Evolutionary conservation across 2,113 vertebrate genomes (phyloP).

Genomic region (Oxyruncus cristatus): DNA sequence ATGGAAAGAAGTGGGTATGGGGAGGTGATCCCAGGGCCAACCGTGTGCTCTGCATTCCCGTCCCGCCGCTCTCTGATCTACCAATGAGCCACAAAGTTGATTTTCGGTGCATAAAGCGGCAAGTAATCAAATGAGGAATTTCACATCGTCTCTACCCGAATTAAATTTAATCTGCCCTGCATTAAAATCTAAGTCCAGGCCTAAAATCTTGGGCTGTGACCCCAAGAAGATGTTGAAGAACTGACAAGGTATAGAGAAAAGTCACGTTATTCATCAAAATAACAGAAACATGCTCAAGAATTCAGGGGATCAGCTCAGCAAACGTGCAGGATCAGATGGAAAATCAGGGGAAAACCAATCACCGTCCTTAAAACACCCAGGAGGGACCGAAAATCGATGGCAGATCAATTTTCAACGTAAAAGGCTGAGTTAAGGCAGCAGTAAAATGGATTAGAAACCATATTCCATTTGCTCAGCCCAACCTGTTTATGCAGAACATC

Average conservation of each 20-base stretch:
- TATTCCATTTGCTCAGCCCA: background rate
- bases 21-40: background rate
- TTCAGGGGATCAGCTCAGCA: background rate
- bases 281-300: background rate
- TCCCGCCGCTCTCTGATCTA: background rate
- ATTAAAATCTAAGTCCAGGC: background rate
- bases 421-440: background rate
- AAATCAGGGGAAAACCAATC: background rate
- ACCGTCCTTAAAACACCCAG: background rate
- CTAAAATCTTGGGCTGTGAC: too few relatives aligned
- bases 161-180: too few relatives aligned
- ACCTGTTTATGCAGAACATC: background rate
- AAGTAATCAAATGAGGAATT: background rate
- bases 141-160: too few relatives aligned
- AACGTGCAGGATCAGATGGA: background rate
- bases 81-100: fast-evolving
- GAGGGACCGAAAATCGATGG: fast-evolving
- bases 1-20: background rate
- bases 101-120: background rate
- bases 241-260: background rate
- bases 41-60: background rate
- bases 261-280: background rate
- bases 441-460: background rate
- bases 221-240: background rate
- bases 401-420: background rate